phyloP scores from a whole-genome alignment of 1,140 invertebrate species.

The Cherax quadricarinatus region DNA sequence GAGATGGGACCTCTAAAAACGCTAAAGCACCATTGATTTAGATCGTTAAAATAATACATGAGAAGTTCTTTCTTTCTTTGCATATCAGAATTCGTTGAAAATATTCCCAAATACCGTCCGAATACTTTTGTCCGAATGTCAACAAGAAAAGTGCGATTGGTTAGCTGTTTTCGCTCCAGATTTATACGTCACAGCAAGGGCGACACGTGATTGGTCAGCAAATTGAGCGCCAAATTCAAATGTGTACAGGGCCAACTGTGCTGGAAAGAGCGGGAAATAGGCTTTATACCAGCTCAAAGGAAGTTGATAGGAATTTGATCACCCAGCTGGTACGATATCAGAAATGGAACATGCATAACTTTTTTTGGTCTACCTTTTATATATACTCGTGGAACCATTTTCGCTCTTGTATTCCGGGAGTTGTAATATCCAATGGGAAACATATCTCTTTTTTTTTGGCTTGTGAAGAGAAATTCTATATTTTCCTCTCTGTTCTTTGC shows the following conservation, averaged over 20 bases:
- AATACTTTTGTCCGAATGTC: neutral
- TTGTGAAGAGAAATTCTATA: too few relatives aligned
- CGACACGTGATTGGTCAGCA: constrained; percentile 46
- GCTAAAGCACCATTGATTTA: too few relatives aligned
- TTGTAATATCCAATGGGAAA: too few relatives aligned
- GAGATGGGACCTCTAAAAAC: too few relatives aligned
- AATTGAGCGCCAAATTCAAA: constrained; percentile 49
- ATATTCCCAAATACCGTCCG: neutral
- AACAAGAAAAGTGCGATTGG: constrained; percentile 10
- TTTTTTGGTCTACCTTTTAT: neutral
- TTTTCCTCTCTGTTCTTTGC: too few relatives aligned
- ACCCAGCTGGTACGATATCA: constrained; percentile 1
- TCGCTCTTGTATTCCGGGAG: too few relatives aligned
- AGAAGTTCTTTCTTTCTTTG: too few relatives aligned
- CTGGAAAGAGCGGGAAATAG: constrained; percentile 29
- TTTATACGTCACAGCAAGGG: neutral
- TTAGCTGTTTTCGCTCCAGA: constrained; percentile 44
- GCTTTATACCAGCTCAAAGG: constrained; percentile 21
- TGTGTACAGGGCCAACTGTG: constrained; percentile 32
- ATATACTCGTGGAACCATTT: neutral
- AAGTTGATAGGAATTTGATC: constrained; percentile 17
- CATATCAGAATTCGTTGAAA: too few relatives aligned
- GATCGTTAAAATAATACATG: too few relatives aligned
- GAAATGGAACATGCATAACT: neutral
- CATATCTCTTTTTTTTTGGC: too few relatives aligned